Percentiles rank a stretch among this genome's conserved stretches.
Evolutionary conservation across 2,113 vertebrate species (phyloP).

Genomic region (Pedetes capensis): DNA sequence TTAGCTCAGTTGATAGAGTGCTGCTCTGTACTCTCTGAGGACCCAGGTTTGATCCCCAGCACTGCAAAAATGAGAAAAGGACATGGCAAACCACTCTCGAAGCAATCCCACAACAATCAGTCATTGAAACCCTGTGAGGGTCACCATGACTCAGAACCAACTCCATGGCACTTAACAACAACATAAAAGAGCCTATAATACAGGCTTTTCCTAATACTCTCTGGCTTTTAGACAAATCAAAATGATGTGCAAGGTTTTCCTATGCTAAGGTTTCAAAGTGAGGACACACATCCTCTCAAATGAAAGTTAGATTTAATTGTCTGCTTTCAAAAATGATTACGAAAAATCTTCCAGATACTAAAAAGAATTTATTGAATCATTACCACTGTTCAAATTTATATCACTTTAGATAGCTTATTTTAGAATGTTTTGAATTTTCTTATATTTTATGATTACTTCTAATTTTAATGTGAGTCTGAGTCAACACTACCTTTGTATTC

Average conservation of each 20-base stretch:
- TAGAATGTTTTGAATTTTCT: slow-evolving; percentile 21
- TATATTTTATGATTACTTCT: not conserved
- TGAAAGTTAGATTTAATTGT: not conserved
- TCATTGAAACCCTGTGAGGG: no score
- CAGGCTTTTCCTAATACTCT: not conserved
- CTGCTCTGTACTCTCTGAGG: no score
- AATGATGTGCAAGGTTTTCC: slow-evolving; percentile 14
- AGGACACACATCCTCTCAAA: not conserved
- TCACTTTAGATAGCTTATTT: not conserved
- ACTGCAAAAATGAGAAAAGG: no score
- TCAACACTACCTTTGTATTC: slow-evolving; percentile 40
- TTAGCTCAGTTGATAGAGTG: no score
- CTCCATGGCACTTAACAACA: no score
- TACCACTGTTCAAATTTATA: not conserved
- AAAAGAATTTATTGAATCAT: not conserved
- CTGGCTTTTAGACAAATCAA: not conserved
- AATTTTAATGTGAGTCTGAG: slow-evolving; percentile 26
- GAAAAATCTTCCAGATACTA: not conserved
- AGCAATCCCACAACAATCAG: no score
- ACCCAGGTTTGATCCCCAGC: no score
- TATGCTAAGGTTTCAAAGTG: not conserved
- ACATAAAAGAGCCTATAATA: not conserved
- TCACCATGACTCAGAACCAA: no score
- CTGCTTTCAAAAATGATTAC: not conserved
- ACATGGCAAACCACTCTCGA: no score